Percentiles rank a stretch among this genome's conserved stretches.
Conservation (phyloP, 1,140 invertebrate species). For the Augochlora pura region DNA sequence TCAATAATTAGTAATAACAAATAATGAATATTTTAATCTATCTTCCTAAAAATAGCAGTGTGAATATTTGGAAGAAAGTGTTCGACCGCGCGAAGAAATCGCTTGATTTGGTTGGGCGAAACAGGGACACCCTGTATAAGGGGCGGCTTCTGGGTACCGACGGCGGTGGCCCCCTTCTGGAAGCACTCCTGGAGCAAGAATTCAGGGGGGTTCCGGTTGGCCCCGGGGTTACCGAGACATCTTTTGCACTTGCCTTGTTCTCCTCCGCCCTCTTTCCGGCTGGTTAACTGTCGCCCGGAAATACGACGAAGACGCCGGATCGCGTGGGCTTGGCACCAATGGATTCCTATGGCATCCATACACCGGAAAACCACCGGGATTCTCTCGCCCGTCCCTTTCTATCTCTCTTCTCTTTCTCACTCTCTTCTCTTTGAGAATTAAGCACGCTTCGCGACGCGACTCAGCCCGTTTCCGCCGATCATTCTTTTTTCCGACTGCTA, state of each 20-base stretch:
- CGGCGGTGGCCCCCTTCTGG: not conserved
- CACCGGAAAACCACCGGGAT: constrained; percentile 20
- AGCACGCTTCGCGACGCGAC: not conserved
- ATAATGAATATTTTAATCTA: too few species aligned
- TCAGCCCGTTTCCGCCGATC: not conserved
- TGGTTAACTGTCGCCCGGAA: constrained; percentile 55
- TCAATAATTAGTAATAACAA: too few species aligned
- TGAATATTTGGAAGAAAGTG: too few species aligned
- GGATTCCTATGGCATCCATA: not conserved
- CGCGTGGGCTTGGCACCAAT: constrained; percentile 9
- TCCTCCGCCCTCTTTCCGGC: constrained; percentile 36
- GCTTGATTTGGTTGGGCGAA: too few species aligned
- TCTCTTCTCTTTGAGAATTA: not conserved
- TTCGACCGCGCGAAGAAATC: too few species aligned
- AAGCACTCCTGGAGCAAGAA: constrained; percentile 28
- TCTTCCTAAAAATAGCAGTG: too few species aligned
- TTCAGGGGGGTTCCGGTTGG: constrained; percentile 46
- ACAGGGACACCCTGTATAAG: too few species aligned
- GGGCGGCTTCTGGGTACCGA: too few species aligned
- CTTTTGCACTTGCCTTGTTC: constrained; percentile 46
- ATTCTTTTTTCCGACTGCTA: not conserved
- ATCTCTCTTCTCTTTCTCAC: too few species aligned
- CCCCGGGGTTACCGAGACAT: constrained; percentile 25
- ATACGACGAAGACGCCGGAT: constrained; percentile 35
- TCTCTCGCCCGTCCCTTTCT: not conserved